Evolutionary conservation across 2,113 vertebrate species (phyloP).

Genomic region (Catharus fuscescens): DNA sequence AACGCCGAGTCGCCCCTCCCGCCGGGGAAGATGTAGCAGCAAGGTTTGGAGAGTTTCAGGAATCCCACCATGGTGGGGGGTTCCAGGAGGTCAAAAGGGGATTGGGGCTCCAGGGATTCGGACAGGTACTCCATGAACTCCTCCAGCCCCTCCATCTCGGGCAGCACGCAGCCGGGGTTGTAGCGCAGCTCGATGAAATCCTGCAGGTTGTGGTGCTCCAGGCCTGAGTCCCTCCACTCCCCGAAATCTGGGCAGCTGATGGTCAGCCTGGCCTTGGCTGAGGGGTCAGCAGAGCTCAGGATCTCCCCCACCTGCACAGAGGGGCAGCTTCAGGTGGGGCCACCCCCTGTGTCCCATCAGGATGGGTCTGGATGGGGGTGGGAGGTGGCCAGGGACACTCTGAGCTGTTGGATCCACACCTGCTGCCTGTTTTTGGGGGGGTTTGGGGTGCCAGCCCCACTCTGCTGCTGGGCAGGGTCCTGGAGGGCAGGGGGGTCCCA

Average conservation of each 20-base stretch:
- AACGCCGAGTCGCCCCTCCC: slow-evolving; percentile 91
- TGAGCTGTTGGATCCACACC: accelerated
- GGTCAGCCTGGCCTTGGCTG: slow-evolving; percentile 77
- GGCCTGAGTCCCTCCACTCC: slow-evolving; percentile 78
- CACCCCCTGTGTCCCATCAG: accelerated
- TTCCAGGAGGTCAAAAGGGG: slow-evolving; percentile 91
- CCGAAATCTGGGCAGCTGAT: slow-evolving; percentile 84
- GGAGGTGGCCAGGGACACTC: accelerated
- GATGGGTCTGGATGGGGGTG: not conserved
- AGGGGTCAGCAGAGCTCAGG: slow-evolving; percentile 69
- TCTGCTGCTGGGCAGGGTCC: not conserved
- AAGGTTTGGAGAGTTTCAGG: slow-evolving; percentile 90
- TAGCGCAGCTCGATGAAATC: slow-evolving; percentile 80
- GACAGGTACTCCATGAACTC: slow-evolving; percentile 92
- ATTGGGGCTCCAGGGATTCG: slow-evolving; percentile 85
- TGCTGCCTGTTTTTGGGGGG: not conserved
- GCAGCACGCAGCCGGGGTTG: slow-evolving; percentile 79
- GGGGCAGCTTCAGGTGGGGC: not conserved
- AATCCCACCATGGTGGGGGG: slow-evolving; percentile 89
- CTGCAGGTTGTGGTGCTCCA: slow-evolving; percentile 76
- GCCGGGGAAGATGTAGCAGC: slow-evolving; percentile 96
- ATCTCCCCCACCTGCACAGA: slow-evolving; percentile 78
- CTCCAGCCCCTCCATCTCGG: slow-evolving; percentile 88
- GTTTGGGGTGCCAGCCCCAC: not conserved
- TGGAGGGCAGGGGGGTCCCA: not conserved